Evolutionary conservation across 2,888 invertebrate species (phyloP), one percentile per base, ranked within the genome.

Genomic region (Drosophila helvetica): DNA sequence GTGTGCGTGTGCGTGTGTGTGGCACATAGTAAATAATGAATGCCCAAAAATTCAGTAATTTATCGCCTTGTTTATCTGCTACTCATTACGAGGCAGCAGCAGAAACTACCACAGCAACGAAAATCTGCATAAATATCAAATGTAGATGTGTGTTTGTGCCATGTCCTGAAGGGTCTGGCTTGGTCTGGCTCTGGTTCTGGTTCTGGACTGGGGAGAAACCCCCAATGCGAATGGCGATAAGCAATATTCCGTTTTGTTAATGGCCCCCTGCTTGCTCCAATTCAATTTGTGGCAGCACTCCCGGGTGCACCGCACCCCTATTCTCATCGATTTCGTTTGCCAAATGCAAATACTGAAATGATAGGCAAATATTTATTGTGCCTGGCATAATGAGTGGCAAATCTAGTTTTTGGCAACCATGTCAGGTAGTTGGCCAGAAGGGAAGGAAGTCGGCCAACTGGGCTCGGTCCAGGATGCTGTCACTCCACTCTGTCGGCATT

Each of bases 51-150:
- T 82, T 69, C 61, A 85, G 76, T 85, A 79, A 89, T 89, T 85
- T 85, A 85, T 89, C 76, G 80, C 57, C 76, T 71, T 80, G 88
- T 89, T 89, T 85, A 85, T 85, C 85, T 79, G 63, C 27, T 69
- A 65, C 73, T 73, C 72, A 71, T 67, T 67, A 67, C 67, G 71
- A 27, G 46, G 54, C 66, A 54, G 50, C 65, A 68, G 63, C 59
- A 62, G 54, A 30, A 15, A 42, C 47, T n/a, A 45, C 25, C 38
- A 18, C 25, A 52, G 25, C 46, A 45, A 50, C 30, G 22, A 45
- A 77, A 80, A 84, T 86, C 67, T 78, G 81, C 85, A 88, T 83
- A 86, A 69, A 78, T 75, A 71, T 65, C 27, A 60, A 74, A 75
- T 60, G 48, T 46, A 27, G 22, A 48, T 68, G 58, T 67, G 54